Base-by-base conservation (phyloP, 2,888 invertebrate genomes). In the Cheilosia grossa region DNA sequence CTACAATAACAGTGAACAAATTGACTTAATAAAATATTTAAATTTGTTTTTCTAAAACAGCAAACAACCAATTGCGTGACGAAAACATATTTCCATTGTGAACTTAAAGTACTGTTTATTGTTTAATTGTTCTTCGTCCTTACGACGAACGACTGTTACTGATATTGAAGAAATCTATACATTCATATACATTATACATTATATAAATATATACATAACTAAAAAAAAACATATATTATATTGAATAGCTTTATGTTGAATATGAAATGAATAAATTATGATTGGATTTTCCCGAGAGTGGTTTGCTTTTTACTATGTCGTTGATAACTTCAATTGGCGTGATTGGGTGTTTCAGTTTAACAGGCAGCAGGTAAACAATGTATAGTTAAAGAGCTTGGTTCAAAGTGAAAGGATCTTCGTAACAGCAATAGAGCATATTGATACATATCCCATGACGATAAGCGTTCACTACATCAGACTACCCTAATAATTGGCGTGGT, bases 101-200 rank as follows among this genome's bases (percentile, higher is more conserved):
- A 69, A 70, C 30, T 40, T 70, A 54, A 81, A 74, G 74, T 74
- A 79, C 73, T 77, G 70, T 72, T 72, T 70, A 66, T 61, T 80
- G 72, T 72, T 85, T 72, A 47, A 66, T 59, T 75, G 66, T 61
- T 72, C 66, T 67, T 64, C 33, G 24, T 79, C 58, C 79, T 30
- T 54, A 74, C 4, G 67, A 56, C 33, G 44, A 44, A 30, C 72
- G 67, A 72, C 72, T 77, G 37, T 85, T 67, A 85, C 72, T 85
- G 81, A 85, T 85, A 85, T 81, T 85, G 42, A 85, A 81, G 61
- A 77, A 85, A 56, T 85, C 75, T 85, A 85, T 77, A 85, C 85
- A 85, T 81, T 85, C 85, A 85, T 85, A 85, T 85, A 85, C 85
- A 85, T 85, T 85, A 81, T 85, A 85, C 81, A 85, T 77, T 37